These are phyloP conservation scores for Drosophila pegasa DNA, from an alignment of 2,888 invertebrate species.

Conservation along the genomic window DNA sequence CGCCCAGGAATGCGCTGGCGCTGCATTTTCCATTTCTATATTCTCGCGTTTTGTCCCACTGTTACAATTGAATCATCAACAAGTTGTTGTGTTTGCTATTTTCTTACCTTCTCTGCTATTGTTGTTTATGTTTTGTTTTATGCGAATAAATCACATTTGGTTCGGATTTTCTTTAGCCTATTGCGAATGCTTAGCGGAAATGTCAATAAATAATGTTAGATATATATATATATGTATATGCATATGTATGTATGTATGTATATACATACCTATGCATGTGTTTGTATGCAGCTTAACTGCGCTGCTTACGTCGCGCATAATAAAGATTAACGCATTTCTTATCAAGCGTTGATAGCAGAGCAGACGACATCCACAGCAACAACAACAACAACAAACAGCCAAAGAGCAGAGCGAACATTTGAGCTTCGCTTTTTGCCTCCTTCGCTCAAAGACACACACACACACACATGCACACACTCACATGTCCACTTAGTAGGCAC, in stretches of 20 bases:
- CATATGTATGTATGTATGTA: not conserved
- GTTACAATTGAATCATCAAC: slow-evolving; percentile 65
- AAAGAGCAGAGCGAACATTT: slow-evolving; percentile 59
- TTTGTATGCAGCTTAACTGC: slow-evolving; percentile 53
- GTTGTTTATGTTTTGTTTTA: slow-evolving; percentile 53
- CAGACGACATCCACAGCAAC: slow-evolving; percentile 44
- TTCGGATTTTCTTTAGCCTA: slow-evolving; percentile 40
- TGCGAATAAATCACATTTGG: slow-evolving; percentile 61
- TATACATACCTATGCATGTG: slow-evolving; percentile 14
- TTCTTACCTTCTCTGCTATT: slow-evolving; percentile 39
- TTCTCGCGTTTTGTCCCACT: slow-evolving; percentile 34
- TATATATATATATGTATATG: not conserved
- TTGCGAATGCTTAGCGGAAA: slow-evolving; percentile 61
- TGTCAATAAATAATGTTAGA: slow-evolving; percentile 51
- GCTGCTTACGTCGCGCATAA: slow-evolving; percentile 67
- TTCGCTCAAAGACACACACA: slow-evolving; percentile 36
- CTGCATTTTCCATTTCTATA: slow-evolving; percentile 37
- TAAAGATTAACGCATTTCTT: slow-evolving; percentile 81
- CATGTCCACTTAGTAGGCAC: slow-evolving; percentile 33
- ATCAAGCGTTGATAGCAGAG: slow-evolving; percentile 67
- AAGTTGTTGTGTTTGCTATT: slow-evolving; percentile 51
- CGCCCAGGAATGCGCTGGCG: slow-evolving; percentile 42
- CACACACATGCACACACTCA: slow-evolving; percentile 11
- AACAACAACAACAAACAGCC: slow-evolving; percentile 26
- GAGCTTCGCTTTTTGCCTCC: slow-evolving; percentile 56